Percentiles rank a stretch among this genome's conserved stretches.
These are phyloP conservation scores for Coboldia fuscipes DNA, from an alignment of 1,140 invertebrate genomes.

Conservation along the genomic window DNA sequence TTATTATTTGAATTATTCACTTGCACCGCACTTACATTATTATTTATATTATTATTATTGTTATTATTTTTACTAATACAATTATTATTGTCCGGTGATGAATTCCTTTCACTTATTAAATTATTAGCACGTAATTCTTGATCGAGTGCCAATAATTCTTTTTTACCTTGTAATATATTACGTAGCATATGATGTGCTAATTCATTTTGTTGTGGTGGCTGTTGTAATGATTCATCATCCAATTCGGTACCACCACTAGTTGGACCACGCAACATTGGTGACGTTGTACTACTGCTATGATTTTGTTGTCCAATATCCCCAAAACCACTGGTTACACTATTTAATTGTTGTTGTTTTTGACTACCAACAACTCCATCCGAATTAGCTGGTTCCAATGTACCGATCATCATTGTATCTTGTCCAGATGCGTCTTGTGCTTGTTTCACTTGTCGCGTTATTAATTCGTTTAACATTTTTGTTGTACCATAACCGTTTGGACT, in stretches of 20 bases:
- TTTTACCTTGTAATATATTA: conserved; percentile 64
- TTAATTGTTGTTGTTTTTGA: too few species aligned
- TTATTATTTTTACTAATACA: conserved; percentile 31
- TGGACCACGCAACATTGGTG: conserved; percentile 2
- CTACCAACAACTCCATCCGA: too few species aligned
- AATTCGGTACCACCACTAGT: conserved; percentile 6
- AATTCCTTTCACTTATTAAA: conserved; percentile 11
- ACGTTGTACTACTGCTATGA: conserved; percentile 5
- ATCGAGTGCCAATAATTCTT: conserved; percentile 43
- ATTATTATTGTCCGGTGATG: conserved; percentile 26
- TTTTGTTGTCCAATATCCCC: conserved; percentile 10
- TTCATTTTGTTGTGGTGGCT: conserved; percentile 31
- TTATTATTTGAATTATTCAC: neutral
- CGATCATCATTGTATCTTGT: conserved; percentile 22
- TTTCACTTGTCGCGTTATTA: conserved; percentile 52
- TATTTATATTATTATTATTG: conserved; percentile 17
- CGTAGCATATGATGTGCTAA: conserved; percentile 61
- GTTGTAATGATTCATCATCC: conserved; percentile 16
- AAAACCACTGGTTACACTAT: too few species aligned
- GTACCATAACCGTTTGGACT: conserved; percentile 49
- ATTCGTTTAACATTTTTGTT: conserved; percentile 66
- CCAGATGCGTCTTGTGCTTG: conserved; percentile 39
- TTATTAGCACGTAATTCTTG: conserved; percentile 26
- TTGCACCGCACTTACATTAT: conserved; percentile 3
- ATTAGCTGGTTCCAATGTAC: conserved; percentile 20